phyloP scores from a whole-genome alignment of 2,113 vertebrate species.

The Tretioscincus oriximinensis region DNA sequence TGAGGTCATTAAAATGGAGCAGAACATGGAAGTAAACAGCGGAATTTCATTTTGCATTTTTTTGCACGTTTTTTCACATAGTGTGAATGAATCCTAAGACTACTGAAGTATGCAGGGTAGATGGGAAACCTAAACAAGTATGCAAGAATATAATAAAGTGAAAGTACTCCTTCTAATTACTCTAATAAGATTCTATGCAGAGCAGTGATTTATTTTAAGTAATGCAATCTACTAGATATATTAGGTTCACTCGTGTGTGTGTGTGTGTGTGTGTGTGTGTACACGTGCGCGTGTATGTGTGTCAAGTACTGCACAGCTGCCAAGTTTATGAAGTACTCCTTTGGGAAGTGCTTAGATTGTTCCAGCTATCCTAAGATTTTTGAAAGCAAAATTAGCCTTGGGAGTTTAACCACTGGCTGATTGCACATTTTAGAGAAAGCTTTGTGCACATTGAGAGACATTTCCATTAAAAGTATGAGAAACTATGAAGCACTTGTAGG shows the following conservation, averaged over 20 bases:
- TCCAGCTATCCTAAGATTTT: background rate
- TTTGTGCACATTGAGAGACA: background rate
- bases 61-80: no score
- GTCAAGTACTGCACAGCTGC: background rate
- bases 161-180: background rate
- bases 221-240: constrained; percentile 2
- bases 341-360: background rate
- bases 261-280: background rate
- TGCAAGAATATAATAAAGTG: background rate
- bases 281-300: background rate
- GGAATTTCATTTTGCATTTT: no score
- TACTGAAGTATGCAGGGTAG: no score
- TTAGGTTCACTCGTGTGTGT: background rate
- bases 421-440: background rate
- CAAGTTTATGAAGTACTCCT: constrained; percentile 12
- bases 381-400: background rate
- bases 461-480: background rate
- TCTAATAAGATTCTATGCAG: background rate
- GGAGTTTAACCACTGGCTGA: constrained; percentile 3
- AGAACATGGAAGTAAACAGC: no score
- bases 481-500: background rate
- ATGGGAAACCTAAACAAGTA: background rate
- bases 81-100: background rate
- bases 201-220: background rate
- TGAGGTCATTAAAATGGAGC: no score